These are phyloP conservation scores for Anguilla marmorata DNA, from an alignment of 2,797 vertebrate genomes.

Conservation along the genomic window DNA sequence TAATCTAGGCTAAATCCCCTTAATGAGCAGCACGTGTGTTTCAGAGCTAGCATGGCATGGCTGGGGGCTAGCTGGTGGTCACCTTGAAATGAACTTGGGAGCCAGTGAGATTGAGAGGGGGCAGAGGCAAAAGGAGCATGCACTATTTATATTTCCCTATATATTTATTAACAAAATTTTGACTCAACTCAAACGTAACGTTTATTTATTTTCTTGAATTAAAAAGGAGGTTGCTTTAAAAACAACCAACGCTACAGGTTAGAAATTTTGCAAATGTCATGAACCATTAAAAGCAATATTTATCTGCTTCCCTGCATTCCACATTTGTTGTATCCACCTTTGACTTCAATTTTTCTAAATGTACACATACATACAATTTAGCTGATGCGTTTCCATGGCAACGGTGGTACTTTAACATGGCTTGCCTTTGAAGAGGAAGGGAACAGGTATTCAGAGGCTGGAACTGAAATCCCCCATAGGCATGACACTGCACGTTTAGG, in stretches of 20 bases:
- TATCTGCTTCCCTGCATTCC: neutral
- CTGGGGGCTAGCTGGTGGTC: neutral
- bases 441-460: neutral
- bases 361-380: neutral
- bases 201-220: neutral
- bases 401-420: neutral
- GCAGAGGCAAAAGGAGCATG: neutral
- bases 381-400: neutral
- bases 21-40: constrained; percentile 31
- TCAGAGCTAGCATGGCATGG: constrained; percentile 5
- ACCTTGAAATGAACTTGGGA: neutral
- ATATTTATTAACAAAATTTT: neutral
- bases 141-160: neutral
- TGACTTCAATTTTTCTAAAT: constrained; percentile 1
- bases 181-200: neutral
- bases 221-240: neutral
- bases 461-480: neutral
- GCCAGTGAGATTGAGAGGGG: constrained; percentile 17
- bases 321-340: neutral
- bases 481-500: neutral
- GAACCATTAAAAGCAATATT: neutral
- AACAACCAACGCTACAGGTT: neutral
- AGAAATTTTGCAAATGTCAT: neutral
- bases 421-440: neutral
- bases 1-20: constrained; percentile 5